These are phyloP conservation scores for Bolinopsis microptera DNA, from an alignment of 37 sponge, comb jelly and placozoan species.

Conservation along the genomic window DNA sequence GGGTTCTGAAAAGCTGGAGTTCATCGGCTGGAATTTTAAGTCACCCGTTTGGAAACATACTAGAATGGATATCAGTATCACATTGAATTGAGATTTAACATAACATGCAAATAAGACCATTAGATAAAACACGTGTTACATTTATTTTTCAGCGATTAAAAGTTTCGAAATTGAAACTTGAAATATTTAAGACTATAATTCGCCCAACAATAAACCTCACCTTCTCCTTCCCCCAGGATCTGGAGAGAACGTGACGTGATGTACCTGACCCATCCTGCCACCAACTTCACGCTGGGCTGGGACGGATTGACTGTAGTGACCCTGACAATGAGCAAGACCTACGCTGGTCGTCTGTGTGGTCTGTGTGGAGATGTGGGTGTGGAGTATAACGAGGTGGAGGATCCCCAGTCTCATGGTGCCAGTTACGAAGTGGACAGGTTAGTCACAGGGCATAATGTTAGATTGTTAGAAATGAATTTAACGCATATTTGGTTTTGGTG, in stretches of 20 bases:
- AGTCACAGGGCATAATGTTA: neutral
- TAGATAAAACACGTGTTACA: too few species aligned
- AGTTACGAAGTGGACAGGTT: slow-evolving; percentile 54
- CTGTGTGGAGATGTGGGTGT: slow-evolving; percentile 63
- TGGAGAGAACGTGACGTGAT: neutral
- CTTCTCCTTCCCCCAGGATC: slow-evolving; percentile 27
- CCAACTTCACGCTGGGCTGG: slow-evolving; percentile 61
- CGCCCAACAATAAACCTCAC: neutral
- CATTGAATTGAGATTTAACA: too few species aligned
- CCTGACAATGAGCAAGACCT: slow-evolving; percentile 59
- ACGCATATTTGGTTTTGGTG: neutral
- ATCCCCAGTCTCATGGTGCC: slow-evolving; percentile 3
- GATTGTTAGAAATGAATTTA: neutral
- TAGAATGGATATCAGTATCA: too few species aligned
- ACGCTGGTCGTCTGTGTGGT: slow-evolving; percentile 51
- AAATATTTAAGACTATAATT: too few species aligned
- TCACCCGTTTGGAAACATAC: too few species aligned
- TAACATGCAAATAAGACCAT: too few species aligned
- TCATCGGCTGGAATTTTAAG: too few species aligned
- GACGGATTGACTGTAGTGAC: slow-evolving; percentile 52
- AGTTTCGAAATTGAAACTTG: too few species aligned
- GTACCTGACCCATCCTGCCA: slow-evolving; percentile 47
- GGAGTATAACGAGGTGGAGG: slow-evolving; percentile 19
- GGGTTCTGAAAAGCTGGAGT: too few species aligned
- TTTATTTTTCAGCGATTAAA: too few species aligned